Evolutionary conservation across 2,113 vertebrate genomes (phyloP).

Genomic region (Dromas ardeola): DNA sequence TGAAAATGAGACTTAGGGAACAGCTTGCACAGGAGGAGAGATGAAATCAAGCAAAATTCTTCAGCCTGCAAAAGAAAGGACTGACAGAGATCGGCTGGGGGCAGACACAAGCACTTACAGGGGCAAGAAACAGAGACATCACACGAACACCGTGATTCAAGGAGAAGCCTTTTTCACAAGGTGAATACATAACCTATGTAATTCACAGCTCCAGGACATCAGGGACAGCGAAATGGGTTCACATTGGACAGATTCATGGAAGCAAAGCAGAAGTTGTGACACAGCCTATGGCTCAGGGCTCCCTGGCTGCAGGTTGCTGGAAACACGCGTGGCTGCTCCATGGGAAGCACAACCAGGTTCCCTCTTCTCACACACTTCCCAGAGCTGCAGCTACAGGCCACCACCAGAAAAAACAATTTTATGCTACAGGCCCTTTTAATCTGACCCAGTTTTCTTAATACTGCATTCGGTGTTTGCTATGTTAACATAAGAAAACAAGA

Average conservation of each 20-base stretch:
- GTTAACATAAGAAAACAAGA: not conserved
- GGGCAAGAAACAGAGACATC: not conserved
- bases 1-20: rapidly evolving
- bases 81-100: rapidly evolving
- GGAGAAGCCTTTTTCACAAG: not conserved
- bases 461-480: not conserved
- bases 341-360: not conserved
- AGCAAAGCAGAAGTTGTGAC: rapidly evolving
- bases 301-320: not conserved
- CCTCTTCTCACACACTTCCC: not conserved
- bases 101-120: rapidly evolving
- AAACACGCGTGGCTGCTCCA: rapidly evolving
- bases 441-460: not conserved
- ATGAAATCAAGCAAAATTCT: not conserved
- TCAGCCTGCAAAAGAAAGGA: not conserved
- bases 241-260: not conserved
- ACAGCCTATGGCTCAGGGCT: not conserved
- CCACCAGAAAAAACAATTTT: rapidly evolving
- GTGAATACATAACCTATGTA: not conserved
- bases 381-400: not conserved
- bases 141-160: not conserved
- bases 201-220: not conserved
- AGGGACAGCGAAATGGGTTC: not conserved
- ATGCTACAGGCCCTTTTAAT: not conserved
- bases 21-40: not conserved